Base-by-base conservation (phyloP, 2,113 vertebrate genomes). In the Strix aluco region DNA sequence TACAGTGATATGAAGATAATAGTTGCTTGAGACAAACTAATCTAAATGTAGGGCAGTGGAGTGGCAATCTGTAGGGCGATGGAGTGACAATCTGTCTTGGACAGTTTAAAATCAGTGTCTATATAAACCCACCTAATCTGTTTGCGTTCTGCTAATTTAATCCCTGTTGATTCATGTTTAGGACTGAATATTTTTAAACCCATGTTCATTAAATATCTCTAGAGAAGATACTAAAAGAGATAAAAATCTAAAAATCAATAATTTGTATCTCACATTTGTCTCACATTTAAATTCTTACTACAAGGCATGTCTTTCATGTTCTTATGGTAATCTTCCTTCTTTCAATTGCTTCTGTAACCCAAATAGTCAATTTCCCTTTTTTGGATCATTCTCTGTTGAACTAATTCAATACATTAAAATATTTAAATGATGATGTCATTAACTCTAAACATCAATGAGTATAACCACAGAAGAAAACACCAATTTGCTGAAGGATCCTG, bases 281-380 rank as follows among this genome's bases (percentile, higher is more conserved):
- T 91, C 89, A 85, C 36, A 91, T 74, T 92, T 87, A 90, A 95
- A 81, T 65, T 82, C 74, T 91, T 36, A 89, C 54, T 82, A 67
- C 61, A 93, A 15, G 72, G 16, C 57, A 47, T 46, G 47, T 74
- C 49, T 96, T 90, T 70, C 25, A 78, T 40, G 46, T 87, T 92
- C 77, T 83, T 7, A 61, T 82, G 15, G 44, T 95, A 87, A 88
- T 81, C 22, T 61, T 81, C 86, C 83, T 85, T 51, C 71, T 51
- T 96, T 97, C 54, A 92, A 16, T 59, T 88, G 74, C 80, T 90
- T 77, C 67, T 85, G 86, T 44, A 93, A 55, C 32, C 26, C 65
- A 87, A 86, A 67, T 20, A 51, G 51, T 62, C 51, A 46, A 78
- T 83, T 92, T 93, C 67, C 30, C 65, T 59, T 90, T 54, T 90